These are phyloP conservation scores for Apostichopus californicus DNA, from an alignment of 35 echinoderm and acorn worm genomes.

Conservation along the genomic window DNA sequence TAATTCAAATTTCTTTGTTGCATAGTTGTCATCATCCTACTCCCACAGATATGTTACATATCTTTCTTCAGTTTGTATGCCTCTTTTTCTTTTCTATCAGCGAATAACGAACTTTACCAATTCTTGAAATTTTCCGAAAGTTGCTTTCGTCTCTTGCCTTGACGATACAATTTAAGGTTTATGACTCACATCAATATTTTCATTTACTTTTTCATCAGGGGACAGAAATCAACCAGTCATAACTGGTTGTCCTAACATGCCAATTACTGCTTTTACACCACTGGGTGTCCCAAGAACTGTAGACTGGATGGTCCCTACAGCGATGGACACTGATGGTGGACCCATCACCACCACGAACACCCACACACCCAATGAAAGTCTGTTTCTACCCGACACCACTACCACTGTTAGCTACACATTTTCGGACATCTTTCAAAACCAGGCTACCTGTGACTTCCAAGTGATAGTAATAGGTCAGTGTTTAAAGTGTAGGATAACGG, in stretches of 20 bases:
- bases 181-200: too few relatives aligned
- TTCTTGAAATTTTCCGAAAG: too few relatives aligned
- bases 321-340: not conserved
- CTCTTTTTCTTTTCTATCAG: too few relatives aligned
- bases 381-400: not conserved
- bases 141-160: too few relatives aligned
- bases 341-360: constrained; percentile 14
- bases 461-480: constrained; percentile 39
- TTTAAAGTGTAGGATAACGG: not conserved
- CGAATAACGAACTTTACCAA: too few relatives aligned
- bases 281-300: constrained; percentile 30
- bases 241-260: not conserved
- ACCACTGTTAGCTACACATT: constrained; percentile 24
- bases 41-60: too few relatives aligned
- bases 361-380: constrained; percentile 23
- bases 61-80: too few relatives aligned
- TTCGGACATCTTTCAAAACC: not conserved
- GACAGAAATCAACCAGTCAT: constrained; percentile 14
- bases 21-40: too few relatives aligned
- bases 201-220: not conserved
- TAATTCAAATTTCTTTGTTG: too few relatives aligned
- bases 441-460: not conserved
- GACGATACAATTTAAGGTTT: too few relatives aligned
- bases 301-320: constrained; percentile 26
- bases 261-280: not conserved